Conservation (phyloP, 2,113 vertebrate genomes). For the Hylia prasina region DNA sequence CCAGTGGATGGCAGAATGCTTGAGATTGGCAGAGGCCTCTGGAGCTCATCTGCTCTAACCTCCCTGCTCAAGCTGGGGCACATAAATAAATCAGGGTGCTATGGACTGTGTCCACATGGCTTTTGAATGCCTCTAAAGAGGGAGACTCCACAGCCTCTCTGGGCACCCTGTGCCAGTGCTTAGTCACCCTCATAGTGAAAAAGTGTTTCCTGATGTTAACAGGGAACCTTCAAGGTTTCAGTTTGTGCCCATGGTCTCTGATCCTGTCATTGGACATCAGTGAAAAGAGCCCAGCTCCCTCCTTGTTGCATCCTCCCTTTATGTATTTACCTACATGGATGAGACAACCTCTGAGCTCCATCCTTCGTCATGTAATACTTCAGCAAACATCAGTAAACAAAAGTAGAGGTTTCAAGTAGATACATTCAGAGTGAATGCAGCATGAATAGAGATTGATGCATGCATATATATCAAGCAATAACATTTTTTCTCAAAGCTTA, state of each 20-base stretch:
- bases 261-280: background rate
- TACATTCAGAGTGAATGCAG: background rate
- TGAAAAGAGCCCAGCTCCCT: background rate
- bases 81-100: background rate
- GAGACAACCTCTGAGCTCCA: background rate
- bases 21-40: background rate
- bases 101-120: background rate
- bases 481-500: background rate
- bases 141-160: background rate
- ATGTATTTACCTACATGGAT: background rate
- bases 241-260: background rate
- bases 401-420: background rate
- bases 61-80: accelerated
- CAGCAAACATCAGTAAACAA: background rate
- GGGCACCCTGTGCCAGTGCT: background rate
- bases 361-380: background rate
- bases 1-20: background rate
- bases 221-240: background rate
- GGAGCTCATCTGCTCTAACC: background rate
- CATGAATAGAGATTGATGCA: background rate
- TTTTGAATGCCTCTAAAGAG: background rate
- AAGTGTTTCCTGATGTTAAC: background rate
- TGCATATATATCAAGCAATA: background rate
- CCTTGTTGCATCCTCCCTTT: background rate
- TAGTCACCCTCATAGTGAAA: background rate